Conservation (phyloP, 2,888 invertebrate species). For the Rugalucina vietnamica region DNA sequence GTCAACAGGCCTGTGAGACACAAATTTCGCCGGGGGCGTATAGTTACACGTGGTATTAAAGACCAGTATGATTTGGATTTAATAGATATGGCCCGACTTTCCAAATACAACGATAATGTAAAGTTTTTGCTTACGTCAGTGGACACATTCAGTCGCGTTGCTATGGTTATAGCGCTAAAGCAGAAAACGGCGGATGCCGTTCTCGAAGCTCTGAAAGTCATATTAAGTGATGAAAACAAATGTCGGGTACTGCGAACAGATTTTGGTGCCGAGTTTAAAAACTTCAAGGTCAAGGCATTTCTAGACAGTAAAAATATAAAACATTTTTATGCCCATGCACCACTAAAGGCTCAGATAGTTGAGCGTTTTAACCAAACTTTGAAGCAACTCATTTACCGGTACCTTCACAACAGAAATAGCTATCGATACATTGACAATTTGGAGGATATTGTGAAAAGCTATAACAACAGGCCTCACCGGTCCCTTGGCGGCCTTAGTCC, state of each 20-base stretch:
- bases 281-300: background rate
- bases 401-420: background rate
- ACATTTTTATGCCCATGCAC: conserved; percentile 6
- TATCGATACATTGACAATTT: conserved; percentile 14
- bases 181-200: conserved; percentile 11
- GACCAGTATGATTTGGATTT: conserved; percentile 13
- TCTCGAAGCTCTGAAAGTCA: background rate
- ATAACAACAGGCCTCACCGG: background rate
- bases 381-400: conserved; percentile 6
- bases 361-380: background rate
- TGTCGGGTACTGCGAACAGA: background rate
- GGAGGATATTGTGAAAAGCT: background rate
- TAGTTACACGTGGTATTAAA: background rate
- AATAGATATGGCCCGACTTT: conserved; percentile 15
- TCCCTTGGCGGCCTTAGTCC: background rate
- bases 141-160: conserved; percentile 2
- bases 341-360: conserved; percentile 5
- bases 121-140: conserved; percentile 7
- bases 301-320: background rate
- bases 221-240: background rate
- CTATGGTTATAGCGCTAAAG: conserved; percentile 1
- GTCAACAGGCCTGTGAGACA: conserved; percentile 11
- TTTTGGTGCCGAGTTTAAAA: background rate
- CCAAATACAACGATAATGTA: background rate
- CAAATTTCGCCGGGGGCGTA: background rate